Base-by-base conservation (phyloP, 2,797 vertebrate genomes). In the Artibeus jamaicensis region DNA sequence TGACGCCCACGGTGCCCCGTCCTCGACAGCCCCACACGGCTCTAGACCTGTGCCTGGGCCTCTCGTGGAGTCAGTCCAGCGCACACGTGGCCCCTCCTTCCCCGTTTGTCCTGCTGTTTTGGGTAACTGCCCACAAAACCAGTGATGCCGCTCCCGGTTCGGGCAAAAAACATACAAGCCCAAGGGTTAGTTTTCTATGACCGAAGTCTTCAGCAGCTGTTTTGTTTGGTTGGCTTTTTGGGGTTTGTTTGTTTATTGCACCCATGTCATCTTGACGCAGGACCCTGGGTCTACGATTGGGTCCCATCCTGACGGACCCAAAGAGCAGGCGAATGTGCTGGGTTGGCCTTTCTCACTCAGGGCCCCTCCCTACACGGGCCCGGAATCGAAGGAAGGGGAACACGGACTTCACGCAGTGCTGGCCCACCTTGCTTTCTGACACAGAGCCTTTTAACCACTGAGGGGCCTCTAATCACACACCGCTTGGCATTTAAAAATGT, bases 61-160 rank as follows among this genome's bases (percentile, higher is more conserved):
- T 18, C n/a, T n/a, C n/a, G 1, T 19, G 34, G 34, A 29, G 24
- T 42, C 22, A 1, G 1, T 6, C 15, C 55, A 19, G 2, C 53
- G 81, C 37, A 44, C 15, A 6, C 0, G 16, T 18, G n/a, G n/a
- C n/a, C n/a, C n/a, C n/a, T n/a, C n/a, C n/a, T n/a, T n/a, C n/a
- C n/a, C n/a, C n/a, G n/a, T 46, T 22, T 14, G 5, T 9, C 42
- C 29, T 3, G 2, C 3, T 26, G 32, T 6, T 9, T 26, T 2
- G 81, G 42, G 81, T 2, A 37, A 42, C 2, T 19, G 42, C 53
- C 74, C 44, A 10, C 29, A 70, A 74, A 39, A 29, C 50, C 34
- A 55, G 46, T 4, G 44, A 74, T 18, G 6, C 16, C 21, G 8
- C 22, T 76, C 21, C 2, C 65, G 32, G 32, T 62, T 62, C 32